Percentiles rank a stretch among this genome's conserved stretches.
These are phyloP conservation scores for Frankliniella intonsa DNA, from an alignment of 2,888 invertebrate genomes.

Conservation along the genomic window DNA sequence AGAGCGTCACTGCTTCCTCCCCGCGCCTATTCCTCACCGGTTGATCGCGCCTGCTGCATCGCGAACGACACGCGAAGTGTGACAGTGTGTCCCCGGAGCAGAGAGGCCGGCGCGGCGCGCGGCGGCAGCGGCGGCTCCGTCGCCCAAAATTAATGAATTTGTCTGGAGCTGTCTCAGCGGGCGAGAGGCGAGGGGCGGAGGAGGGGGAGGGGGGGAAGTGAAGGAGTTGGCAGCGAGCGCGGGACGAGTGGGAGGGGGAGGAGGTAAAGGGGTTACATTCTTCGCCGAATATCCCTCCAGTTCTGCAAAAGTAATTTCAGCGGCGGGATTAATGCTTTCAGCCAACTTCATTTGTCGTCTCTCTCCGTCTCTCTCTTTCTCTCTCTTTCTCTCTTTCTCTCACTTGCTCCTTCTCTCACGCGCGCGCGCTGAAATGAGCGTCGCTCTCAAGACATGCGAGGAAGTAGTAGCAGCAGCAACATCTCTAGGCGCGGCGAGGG, in stretches of 20 bases:
- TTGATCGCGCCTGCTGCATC: too few species aligned
- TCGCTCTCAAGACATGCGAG: neutral
- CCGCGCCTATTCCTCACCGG: too few species aligned
- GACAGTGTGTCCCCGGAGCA: neutral
- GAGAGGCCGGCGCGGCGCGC: too few species aligned
- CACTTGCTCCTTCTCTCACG: too few species aligned
- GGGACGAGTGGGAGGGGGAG: neutral
- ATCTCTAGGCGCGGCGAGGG: neutral
- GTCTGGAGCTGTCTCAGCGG: neutral
- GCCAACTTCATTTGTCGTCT: constrained; percentile 15
- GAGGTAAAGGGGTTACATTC: neutral
- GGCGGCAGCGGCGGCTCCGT: neutral
- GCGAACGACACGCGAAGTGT: too few species aligned
- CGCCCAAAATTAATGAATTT: constrained; percentile 20
- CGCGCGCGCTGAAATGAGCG: neutral
- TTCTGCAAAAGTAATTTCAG: constrained; percentile 27
- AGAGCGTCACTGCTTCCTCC: too few species aligned
- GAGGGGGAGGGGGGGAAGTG: neutral
- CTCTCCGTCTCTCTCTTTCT: neutral
- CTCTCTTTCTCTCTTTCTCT: too few species aligned
- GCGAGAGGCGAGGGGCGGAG: neutral
- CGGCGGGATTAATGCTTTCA: constrained; percentile 20
- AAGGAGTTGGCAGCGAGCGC: too few species aligned
- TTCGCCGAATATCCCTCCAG: constrained; percentile 18
- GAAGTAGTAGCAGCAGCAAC: too few species aligned